Evolutionary conservation across 2,888 invertebrate species (phyloP).

Genomic region (Catocala sponsa): DNA sequence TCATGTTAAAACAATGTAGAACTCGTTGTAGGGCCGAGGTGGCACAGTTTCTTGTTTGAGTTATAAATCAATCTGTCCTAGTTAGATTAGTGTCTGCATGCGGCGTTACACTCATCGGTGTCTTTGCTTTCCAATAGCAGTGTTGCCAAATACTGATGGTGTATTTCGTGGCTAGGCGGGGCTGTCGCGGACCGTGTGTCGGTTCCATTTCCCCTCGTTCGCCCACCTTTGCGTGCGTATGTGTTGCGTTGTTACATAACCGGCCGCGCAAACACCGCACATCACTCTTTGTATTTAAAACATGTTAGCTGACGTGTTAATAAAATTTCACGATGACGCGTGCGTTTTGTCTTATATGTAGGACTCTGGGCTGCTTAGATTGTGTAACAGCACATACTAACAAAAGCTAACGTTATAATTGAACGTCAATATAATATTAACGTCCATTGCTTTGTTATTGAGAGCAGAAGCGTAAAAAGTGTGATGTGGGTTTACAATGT

Average conservation of each 20-base stretch:
- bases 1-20: conserved; percentile 80
- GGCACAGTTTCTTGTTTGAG: conserved; percentile 84
- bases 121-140: conserved; percentile 77
- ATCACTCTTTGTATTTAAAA: conserved; percentile 77
- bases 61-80: conserved; percentile 84
- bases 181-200: conserved; percentile 47
- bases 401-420: conserved; percentile 3
- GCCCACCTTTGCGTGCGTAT: conserved; percentile 60
- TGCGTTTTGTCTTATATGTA: conserved; percentile 44
- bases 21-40: conserved; percentile 80
- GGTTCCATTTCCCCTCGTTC: conserved; percentile 54
- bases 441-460: conserved; percentile 5
- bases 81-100: conserved; percentile 80
- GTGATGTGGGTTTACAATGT: conserved; percentile 40
- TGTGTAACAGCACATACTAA: conserved; percentile 5
- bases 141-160: conserved; percentile 76
- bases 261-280: conserved; percentile 65
- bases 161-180: conserved; percentile 55
- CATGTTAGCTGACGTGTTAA: conserved; percentile 69
- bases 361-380: conserved; percentile 15
- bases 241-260: conserved; percentile 70
- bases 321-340: conserved; percentile 59
- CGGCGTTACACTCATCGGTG: conserved; percentile 69
- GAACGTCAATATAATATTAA: background rate
- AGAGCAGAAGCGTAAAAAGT: conserved; percentile 21